Conservation (phyloP, 2,888 invertebrate genomes). For the Hemistola chrysoprasaria region DNA sequence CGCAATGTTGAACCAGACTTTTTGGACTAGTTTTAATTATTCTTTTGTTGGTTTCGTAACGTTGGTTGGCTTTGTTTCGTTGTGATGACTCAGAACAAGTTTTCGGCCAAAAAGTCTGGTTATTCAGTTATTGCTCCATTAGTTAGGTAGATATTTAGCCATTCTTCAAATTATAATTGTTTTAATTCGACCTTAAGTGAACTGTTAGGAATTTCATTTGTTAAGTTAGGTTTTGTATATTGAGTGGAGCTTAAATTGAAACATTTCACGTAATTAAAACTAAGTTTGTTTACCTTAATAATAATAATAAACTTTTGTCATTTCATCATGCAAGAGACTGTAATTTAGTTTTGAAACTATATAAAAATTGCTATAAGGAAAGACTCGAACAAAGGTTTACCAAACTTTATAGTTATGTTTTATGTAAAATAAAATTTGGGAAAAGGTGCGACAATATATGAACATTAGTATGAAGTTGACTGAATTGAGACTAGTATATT, state of each 20-base stretch:
- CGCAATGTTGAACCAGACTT: constrained; percentile 64
- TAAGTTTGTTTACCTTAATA: too few relatives aligned
- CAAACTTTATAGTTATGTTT: too few relatives aligned
- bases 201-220: constrained; percentile 45
- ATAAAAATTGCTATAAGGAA: not conserved
- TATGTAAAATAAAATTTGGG: too few relatives aligned
- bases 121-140: constrained; percentile 74
- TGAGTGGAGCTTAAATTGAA: constrained; percentile 16
- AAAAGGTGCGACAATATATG: not conserved
- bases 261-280: not conserved
- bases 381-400: constrained; percentile 10
- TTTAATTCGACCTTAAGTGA: constrained; percentile 69
- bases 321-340: too few relatives aligned
- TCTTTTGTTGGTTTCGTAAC: constrained; percentile 33
- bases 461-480: not conserved
- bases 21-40: constrained; percentile 51
- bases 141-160: constrained; percentile 78
- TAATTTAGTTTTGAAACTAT: constrained; percentile 1
- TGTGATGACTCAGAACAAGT: constrained; percentile 38
- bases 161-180: constrained; percentile 70
- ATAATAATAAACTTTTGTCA: too few relatives aligned
- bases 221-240: constrained; percentile 51
- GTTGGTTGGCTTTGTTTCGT: constrained; percentile 34
- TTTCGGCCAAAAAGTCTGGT: constrained; percentile 65
- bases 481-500: too few relatives aligned